These are phyloP conservation scores for Sigmodon hispidus DNA, from an alignment of 2,113 vertebrate genomes.

Conservation along the genomic window DNA sequence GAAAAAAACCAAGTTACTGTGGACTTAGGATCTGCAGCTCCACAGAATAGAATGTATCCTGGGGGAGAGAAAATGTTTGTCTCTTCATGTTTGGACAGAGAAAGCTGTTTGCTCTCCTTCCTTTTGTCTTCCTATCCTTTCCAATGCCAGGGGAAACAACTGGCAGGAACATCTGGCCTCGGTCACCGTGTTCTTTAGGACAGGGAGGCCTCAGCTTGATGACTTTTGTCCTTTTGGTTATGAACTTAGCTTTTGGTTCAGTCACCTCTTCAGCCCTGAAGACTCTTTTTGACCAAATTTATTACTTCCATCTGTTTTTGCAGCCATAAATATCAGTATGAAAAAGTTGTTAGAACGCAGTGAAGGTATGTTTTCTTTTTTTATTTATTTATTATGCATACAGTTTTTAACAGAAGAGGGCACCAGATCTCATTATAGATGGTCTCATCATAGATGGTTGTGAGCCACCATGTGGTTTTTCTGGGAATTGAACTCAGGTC, in stretches of 20 bases:
- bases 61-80: accelerated
- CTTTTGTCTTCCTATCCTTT: background rate
- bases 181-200: background rate
- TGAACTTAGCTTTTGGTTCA: background rate
- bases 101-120: background rate
- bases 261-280: background rate
- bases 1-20: background rate
- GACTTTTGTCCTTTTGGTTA: background rate
- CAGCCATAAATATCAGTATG: background rate
- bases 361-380: background rate
- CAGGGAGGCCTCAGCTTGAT: background rate
- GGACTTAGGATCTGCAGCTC: background rate
- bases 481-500: too few relatives aligned
- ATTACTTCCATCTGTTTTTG: background rate
- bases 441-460: too few relatives aligned
- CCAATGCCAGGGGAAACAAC: background rate
- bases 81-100: background rate
- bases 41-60: background rate
- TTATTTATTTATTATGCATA: too few relatives aligned
- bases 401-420: too few relatives aligned
- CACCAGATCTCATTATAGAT: too few relatives aligned
- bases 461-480: too few relatives aligned
- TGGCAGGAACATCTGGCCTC: background rate
- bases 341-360: background rate
- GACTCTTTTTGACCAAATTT: background rate